phyloP scores from a whole-genome alignment of 2,797 vertebrate genomes.

The Vipera latastei region DNA sequence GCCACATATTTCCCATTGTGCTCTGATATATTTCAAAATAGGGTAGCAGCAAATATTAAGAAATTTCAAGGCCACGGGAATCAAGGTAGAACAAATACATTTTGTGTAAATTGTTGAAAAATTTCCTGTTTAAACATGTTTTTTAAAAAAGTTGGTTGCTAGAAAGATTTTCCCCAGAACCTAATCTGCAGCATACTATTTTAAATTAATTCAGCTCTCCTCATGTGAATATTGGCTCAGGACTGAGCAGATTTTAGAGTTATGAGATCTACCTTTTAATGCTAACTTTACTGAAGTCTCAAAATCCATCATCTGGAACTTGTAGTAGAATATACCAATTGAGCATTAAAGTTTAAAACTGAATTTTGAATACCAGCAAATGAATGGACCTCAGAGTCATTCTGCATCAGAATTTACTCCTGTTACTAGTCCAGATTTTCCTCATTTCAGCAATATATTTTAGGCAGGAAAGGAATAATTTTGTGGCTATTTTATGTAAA shows the following conservation, averaged over 20 bases:
- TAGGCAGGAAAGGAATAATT: background rate
- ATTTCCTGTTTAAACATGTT: background rate
- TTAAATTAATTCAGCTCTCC: background rate
- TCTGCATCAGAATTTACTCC: background rate
- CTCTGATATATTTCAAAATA: background rate
- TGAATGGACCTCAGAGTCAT: background rate
- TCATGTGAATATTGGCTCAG: background rate
- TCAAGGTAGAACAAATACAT: background rate
- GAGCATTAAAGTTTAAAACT: background rate
- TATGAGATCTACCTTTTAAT: background rate
- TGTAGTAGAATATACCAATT: background rate
- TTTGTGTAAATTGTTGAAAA: background rate
- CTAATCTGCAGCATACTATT: background rate
- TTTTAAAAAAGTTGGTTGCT: background rate
- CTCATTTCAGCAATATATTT: background rate
- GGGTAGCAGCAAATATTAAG: background rate
- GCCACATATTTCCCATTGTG: background rate
- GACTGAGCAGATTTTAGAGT: background rate
- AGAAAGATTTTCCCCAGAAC: background rate
- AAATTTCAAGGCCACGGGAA: background rate
- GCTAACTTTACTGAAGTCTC: background rate
- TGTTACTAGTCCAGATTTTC: background rate
- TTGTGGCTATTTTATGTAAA: background rate
- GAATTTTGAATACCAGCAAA: background rate
- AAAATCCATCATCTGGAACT: background rate